Conservation (phyloP, 1,140 invertebrate genomes). For the Drosophila rhopaloa region DNA sequence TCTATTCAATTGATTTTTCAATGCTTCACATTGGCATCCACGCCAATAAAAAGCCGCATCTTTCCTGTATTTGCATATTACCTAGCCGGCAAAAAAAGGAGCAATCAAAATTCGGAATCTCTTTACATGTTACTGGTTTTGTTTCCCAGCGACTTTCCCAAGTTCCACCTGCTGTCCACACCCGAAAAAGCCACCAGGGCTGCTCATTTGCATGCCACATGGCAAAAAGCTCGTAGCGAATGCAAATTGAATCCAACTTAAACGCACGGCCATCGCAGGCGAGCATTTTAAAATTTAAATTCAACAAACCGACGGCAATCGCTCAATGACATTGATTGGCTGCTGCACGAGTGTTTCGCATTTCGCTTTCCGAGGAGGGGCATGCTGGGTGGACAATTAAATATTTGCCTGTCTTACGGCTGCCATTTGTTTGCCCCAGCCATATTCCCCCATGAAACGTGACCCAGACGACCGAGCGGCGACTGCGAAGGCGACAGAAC, state of each 20-base stretch:
- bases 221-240: slow-evolving; percentile 29
- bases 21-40: background rate
- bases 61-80: slow-evolving; percentile 15
- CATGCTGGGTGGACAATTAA: slow-evolving; percentile 49
- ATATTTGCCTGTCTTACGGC: slow-evolving; percentile 55
- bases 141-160: background rate
- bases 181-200: background rate
- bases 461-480: background rate
- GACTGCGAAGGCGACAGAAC: slow-evolving; percentile 48
- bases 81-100: background rate
- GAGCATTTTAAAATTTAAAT: slow-evolving; percentile 8
- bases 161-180: slow-evolving; percentile 9
- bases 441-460: slow-evolving; percentile 1
- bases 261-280: slow-evolving; percentile 10
- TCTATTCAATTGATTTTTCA: slow-evolving; percentile 1
- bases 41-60: too few relatives aligned
- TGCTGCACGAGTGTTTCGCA: slow-evolving; percentile 47
- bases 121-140: background rate
- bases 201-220: slow-evolving; percentile 26
- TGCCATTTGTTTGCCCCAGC: slow-evolving; percentile 42
- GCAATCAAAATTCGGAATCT: background rate
- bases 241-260: slow-evolving; percentile 50
- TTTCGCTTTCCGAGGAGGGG: slow-evolving; percentile 9
- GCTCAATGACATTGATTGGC: slow-evolving; percentile 70
- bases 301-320: slow-evolving; percentile 21